Percentiles rank a stretch among this genome's conserved stretches.
These are phyloP conservation scores for Drosophila acutilabella DNA, from an alignment of 2,888 invertebrate species.

Conservation along the genomic window DNA sequence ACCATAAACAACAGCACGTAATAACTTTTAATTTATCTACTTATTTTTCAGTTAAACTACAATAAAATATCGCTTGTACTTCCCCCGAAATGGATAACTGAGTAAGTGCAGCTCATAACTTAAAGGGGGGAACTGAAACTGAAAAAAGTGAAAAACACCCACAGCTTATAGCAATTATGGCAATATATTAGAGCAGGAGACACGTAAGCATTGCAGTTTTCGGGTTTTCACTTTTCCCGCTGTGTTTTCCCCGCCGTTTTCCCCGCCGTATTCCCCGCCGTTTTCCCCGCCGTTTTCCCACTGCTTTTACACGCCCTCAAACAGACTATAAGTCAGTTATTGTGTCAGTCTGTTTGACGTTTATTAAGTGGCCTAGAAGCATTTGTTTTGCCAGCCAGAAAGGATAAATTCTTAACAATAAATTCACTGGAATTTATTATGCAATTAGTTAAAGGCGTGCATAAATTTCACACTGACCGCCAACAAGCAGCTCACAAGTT, in stretches of 20 bases:
- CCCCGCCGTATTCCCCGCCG: not conserved
- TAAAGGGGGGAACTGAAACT: not conserved
- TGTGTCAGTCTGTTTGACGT: conserved; percentile 65
- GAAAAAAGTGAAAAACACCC: conserved; percentile 39
- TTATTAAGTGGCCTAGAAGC: conserved; percentile 40
- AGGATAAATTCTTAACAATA: conserved; percentile 56
- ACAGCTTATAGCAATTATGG: conserved; percentile 45
- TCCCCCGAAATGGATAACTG: conserved; percentile 28
- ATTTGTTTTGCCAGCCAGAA: conserved; percentile 21
- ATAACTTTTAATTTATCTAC: conserved; percentile 39
- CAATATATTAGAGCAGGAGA: conserved; percentile 47
- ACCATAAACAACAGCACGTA: conserved; percentile 25
- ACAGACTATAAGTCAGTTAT: conserved; percentile 43
- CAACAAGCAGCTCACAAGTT: conserved; percentile 44
- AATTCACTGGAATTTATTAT: conserved; percentile 71
- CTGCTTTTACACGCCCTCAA: conserved; percentile 5
- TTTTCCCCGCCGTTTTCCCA: not conserved
- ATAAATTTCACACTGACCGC: conserved; percentile 58
- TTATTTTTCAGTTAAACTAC: conserved; percentile 24
- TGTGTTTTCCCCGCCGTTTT: not conserved
- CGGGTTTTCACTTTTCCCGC: conserved; percentile 23
- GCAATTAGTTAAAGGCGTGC: conserved; percentile 70
- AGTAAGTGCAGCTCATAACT: conserved; percentile 60
- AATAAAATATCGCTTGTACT: conserved; percentile 24
- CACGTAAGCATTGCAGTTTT: conserved; percentile 27